Evolutionary conservation across 2,113 vertebrate species (phyloP), one percentile per base, ranked within the genome.

Genomic region (Sander vitreus): DNA sequence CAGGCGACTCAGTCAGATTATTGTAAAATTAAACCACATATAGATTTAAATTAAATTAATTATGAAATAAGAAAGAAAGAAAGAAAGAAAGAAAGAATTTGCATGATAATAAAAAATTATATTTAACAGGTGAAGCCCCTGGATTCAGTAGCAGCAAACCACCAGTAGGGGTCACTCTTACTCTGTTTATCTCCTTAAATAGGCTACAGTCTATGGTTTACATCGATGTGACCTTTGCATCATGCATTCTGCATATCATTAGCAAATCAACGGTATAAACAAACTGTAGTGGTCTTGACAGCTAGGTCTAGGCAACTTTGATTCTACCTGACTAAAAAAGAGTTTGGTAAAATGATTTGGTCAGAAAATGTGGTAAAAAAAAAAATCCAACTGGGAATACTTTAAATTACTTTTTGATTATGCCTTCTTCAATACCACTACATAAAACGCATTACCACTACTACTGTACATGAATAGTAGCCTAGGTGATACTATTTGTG

Each of bases 81-180:
- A 16, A 7, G 5, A 45, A 25, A 57, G 2, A 43, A 53, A 13
- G 25, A 54, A n/a, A 36, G 10, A 13, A 62, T 43, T 3, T 43
- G 5, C 25, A 45, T 21, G 4, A n/a, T 48, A 18, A 43, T 47
- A 6, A 39, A 43, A 43, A 5, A 71, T 39, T 19, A 8, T 2
- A 33, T n/a, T 54, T 57, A 73, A 55, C 15, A n/a, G 39, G 33
- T 65, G 7, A 21, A 48, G 19, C 2, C 45, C 53, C 8, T 30
- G 5, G 1, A 4, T n/a, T 21, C n/a, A 85, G 8, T 87, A 39
- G 54, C 73, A 78, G 25, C 0, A 55, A n/a, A 0, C 12, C 16
- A 50, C 51, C 88, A 79, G n/a, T 23, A 87, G 88, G 53, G 23
- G 81, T 36, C 85, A 25, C 57, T 55, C n/a, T 51, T 9, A 16